Conservation (phyloP, 2,113 vertebrate species). For the Lonchura striata region DNA sequence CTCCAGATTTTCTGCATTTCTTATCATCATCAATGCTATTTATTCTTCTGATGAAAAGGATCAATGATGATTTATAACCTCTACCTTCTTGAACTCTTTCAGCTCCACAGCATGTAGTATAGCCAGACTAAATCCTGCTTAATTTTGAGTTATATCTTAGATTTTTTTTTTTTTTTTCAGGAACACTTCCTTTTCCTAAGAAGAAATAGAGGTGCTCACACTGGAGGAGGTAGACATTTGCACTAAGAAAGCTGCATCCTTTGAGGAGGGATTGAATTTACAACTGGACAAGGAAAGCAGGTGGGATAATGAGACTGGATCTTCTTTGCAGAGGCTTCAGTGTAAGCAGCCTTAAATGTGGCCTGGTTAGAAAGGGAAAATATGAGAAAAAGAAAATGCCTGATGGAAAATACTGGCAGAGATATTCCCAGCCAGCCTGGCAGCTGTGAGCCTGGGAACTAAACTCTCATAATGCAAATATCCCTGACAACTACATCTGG, state of each 20-base stretch:
- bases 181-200: not conserved
- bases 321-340: not conserved
- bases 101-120: not conserved
- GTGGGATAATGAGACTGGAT: not conserved
- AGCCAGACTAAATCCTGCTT: not conserved
- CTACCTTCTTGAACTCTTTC: not conserved
- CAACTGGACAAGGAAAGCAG: not conserved
- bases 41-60: not conserved
- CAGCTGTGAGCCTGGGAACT: not conserved
- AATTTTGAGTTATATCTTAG: not conserved
- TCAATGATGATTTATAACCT: not conserved
- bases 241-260: not conserved
- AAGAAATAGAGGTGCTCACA: not conserved
- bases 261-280: not conserved
- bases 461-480: not conserved
- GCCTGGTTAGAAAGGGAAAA: not conserved
- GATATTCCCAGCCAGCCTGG: not conserved
- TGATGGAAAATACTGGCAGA: not conserved
- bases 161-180: not conserved
- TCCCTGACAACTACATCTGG: not conserved
- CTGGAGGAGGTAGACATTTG: not conserved
- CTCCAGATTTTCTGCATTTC: not conserved
- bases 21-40: not conserved
- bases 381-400: not conserved
- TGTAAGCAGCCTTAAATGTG: not conserved